Evolutionary conservation across 2,888 invertebrate genomes (phyloP), one percentile per base, ranked within the genome.

Genomic region (Coenonympha glycerion): DNA sequence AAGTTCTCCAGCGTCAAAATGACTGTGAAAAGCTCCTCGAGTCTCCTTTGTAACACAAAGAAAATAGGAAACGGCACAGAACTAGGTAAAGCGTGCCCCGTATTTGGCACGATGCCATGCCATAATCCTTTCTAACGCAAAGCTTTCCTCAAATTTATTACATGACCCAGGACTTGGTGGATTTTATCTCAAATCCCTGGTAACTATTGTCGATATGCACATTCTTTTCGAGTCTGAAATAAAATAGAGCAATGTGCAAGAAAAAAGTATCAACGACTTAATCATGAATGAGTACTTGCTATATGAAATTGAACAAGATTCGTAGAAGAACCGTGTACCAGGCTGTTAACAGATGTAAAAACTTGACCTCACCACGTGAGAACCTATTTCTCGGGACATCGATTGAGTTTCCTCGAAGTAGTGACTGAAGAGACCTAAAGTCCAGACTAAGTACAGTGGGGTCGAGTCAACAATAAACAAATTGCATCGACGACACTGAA

Each of bases 41-140:
- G 28, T 31, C 8, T 24, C 34, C 33, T 45, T 34, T 45, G n/a
- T n/a, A 16, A 24, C 45, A 45, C 45, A 45, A 34, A 45, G 45
- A 45, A 45, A 45, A 45, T 34, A 34, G 33, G 45, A 34, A 45
- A 45, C 22, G 15, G 34, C n/a, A n/a, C n/a, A n/a, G n/a, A n/a
- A n/a, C n/a, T n/a, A n/a, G n/a, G n/a, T 16, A 34, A 45, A 24
- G 34, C 22, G 45, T 21, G 33, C 22, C 21, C n/a, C 18, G 26
- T 21, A 45, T 24, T 44, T 45, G 45, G 45, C 45, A 16, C 24
- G 5, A 16, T 8, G 45, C 45, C 45, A 45, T 18, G 33, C 33
- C 33, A 45, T 45, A 45, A 45, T 45, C 33, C 45, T 34, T 45
- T 34, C 45, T 19, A 30, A 45, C 33, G 33, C 45, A 34, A 45